Evolutionary conservation across 2,888 invertebrate genomes (phyloP).

Genomic region (Leptinotarsa juncta): DNA sequence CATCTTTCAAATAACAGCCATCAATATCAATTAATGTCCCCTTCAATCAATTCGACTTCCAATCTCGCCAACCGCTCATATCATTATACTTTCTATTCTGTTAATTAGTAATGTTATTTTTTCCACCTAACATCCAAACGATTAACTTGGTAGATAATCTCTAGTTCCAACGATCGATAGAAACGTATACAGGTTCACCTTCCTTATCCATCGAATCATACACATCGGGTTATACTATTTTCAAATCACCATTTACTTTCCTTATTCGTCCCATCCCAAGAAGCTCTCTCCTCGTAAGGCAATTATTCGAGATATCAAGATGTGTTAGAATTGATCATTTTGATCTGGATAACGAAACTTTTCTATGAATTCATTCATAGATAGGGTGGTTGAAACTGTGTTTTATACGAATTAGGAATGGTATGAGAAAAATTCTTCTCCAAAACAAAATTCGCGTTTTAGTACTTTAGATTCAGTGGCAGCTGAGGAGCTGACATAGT

Average conservation of each 20-base stretch:
- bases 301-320: conserved; percentile 21
- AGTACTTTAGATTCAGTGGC: too few relatives aligned
- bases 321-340: conserved; percentile 6
- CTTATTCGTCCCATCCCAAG: conserved; percentile 24
- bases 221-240: conserved; percentile 13
- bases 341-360: conserved; percentile 1
- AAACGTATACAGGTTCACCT: background rate
- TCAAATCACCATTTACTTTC: conserved; percentile 20
- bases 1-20: conserved; percentile 7
- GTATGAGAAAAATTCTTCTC: too few relatives aligned
- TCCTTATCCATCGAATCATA: conserved; percentile 11
- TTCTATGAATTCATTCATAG: background rate
- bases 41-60: background rate
- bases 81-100: conserved; percentile 16
- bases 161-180: conserved; percentile 1
- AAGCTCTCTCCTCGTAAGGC: conserved; percentile 20
- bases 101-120: conserved; percentile 3
- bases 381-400: background rate
- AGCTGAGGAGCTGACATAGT: too few relatives aligned
- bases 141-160: conserved; percentile 15
- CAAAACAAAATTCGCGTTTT: too few relatives aligned
- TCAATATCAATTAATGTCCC: conserved; percentile 16
- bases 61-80: conserved; percentile 15
- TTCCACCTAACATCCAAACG: background rate
- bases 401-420: background rate